Percentiles rank a stretch among this genome's conserved stretches.
Evolutionary conservation across 1,140 invertebrate genomes (phyloP).

Genomic region (Lysiphlebus fabarum): DNA sequence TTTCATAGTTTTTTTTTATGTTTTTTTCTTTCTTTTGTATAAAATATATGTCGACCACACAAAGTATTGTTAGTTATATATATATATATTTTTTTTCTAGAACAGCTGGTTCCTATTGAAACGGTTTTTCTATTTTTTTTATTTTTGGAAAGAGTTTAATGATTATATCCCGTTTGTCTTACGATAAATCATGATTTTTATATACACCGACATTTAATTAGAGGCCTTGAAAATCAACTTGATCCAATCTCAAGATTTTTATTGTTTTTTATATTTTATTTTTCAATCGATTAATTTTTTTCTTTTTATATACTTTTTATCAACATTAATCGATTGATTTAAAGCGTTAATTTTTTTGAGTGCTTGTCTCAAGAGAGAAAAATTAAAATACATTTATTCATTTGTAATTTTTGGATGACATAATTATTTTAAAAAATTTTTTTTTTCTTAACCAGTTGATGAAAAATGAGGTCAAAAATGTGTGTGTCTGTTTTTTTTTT

Average conservation of each 20-base stretch:
- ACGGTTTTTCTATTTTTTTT: no score
- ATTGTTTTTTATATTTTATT: conserved; percentile 7
- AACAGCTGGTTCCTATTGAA: no score
- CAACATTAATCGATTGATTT: not conserved
- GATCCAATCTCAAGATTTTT: no score
- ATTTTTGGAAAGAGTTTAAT: no score
- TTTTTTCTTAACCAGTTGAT: not conserved
- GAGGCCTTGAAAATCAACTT: no score
- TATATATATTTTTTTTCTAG: no score
- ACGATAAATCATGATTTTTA: conserved; percentile 10
- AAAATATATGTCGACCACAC: no score
- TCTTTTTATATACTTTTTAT: not conserved
- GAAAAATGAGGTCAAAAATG: conserved; percentile 12
- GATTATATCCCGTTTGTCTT: no score
- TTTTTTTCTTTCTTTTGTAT: no score
- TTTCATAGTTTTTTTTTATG: no score
- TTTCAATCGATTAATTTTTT: not conserved
- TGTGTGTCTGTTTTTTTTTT: conserved; percentile 9
- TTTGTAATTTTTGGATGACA: not conserved
- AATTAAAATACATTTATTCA: not conserved
- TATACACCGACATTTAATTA: not conserved
- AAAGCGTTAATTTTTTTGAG: not conserved
- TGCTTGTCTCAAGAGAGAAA: not conserved
- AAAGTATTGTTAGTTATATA: no score
- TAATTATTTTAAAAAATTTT: not conserved